phyloP scores from a whole-genome alignment of 2,888 invertebrate species.

The Alsophila aescularia region DNA sequence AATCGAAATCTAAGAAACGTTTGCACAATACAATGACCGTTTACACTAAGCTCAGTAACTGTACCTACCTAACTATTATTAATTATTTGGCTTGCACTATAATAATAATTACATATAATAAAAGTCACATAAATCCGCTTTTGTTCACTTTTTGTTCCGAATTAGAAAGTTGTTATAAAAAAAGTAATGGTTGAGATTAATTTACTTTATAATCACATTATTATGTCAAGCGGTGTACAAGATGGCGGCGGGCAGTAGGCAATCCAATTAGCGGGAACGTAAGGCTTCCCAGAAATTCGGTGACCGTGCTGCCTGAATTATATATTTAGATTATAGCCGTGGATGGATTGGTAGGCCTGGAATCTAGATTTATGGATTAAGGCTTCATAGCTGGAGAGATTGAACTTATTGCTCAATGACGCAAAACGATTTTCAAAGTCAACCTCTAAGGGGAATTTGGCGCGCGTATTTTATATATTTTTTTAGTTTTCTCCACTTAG shows the following conservation, averaged over 20 bases:
- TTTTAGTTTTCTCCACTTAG: no score
- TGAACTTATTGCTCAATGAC: no score
- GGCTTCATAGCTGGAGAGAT: no score
- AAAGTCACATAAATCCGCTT: conserved; percentile 2
- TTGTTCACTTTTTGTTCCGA: conserved; percentile 2
- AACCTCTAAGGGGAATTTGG: no score
- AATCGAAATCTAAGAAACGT: no score
- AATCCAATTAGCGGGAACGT: conserved; percentile 24
- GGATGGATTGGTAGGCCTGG: neutral
- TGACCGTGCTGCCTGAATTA: conserved; percentile 14
- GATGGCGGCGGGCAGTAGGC: conserved; percentile 10
- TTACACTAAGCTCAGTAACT: no score
- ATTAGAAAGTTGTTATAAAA: conserved; percentile 5
- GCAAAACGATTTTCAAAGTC: no score
- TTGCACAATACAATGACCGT: no score
- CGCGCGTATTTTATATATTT: no score
- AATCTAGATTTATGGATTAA: no score
- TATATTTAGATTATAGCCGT: conserved; percentile 3
- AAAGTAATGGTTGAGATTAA: neutral
- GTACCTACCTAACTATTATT: no score
- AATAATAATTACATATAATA: neutral
- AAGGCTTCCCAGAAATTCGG: conserved; percentile 30
- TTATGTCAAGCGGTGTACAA: conserved; percentile 5
- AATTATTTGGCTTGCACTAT: no score
- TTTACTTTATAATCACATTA: conserved; percentile 2